These are phyloP conservation scores for Melanaphis sacchari DNA, from an alignment of 1,140 invertebrate species.

Conservation along the genomic window DNA sequence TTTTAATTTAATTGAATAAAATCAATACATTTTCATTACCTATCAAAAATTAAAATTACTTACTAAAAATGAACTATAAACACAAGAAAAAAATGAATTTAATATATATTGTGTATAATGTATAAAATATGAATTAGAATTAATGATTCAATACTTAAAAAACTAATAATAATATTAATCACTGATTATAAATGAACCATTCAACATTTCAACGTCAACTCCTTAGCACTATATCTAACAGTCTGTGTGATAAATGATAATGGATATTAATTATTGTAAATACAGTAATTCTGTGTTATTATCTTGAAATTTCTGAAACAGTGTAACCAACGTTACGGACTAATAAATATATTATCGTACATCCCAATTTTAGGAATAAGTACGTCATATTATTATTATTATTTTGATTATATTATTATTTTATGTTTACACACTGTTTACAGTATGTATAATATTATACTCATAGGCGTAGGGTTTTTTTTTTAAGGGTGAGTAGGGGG, in stretches of 20 bases:
- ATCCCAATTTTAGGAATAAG: too few species aligned
- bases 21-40: neutral
- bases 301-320: neutral
- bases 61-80: neutral
- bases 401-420: too few species aligned
- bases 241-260: constrained; percentile 35
- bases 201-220: neutral
- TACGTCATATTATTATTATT: too few species aligned
- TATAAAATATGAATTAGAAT: neutral
- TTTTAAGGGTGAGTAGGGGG: too few species aligned
- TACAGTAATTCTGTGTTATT: neutral
- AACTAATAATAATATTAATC: neutral
- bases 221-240: constrained; percentile 17
- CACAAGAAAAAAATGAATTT: neutral
- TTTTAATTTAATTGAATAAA: neutral
- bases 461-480: too few species aligned
- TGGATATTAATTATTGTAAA: constrained; percentile 4
- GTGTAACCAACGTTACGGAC: neutral
- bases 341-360: neutral
- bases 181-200: neutral
- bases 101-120: neutral
- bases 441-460: too few species aligned
- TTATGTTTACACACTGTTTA: too few species aligned
- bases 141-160: neutral
- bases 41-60: neutral